phyloP scores from a whole-genome alignment of 2,797 vertebrate species.

The Cetoscarus ocellatus region DNA sequence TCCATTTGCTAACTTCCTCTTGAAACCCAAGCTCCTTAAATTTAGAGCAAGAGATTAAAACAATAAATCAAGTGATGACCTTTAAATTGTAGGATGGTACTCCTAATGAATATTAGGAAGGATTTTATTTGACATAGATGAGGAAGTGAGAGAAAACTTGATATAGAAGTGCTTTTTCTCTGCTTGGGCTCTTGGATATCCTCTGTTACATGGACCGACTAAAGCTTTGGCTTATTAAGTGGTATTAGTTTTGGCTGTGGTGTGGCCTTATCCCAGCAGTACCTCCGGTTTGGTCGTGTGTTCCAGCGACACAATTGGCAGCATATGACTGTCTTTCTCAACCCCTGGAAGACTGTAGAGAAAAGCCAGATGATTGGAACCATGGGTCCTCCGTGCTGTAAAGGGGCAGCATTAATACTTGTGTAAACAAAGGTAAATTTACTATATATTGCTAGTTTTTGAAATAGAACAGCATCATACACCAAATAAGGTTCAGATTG shows the following conservation, averaged over 20 bases:
- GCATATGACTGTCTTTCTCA: neutral
- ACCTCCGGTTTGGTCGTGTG: slow-evolving; percentile 33
- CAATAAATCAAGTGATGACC: slow-evolving; percentile 35
- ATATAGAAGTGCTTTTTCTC: slow-evolving; percentile 3
- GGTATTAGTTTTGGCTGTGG: slow-evolving; percentile 52
- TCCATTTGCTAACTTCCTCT: slow-evolving; percentile 31
- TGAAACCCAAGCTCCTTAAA: slow-evolving; percentile 5
- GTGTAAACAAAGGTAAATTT: neutral
- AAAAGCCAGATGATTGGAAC: slow-evolving; percentile 17
- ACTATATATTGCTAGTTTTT: neutral
- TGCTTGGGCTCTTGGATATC: too few species aligned
- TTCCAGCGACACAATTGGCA: slow-evolving; percentile 47
- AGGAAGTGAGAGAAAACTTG: slow-evolving; percentile 24
- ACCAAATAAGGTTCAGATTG: neutral
- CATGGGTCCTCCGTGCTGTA: neutral
- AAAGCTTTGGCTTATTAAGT: slow-evolving; percentile 50
- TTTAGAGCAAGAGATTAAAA: slow-evolving; percentile 28
- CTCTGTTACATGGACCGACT: slow-evolving; percentile 36
- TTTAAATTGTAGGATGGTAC: neutral
- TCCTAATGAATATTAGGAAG: slow-evolving; percentile 8
- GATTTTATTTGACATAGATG: slow-evolving; percentile 16
- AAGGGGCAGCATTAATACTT: neutral
- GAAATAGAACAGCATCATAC: neutral
- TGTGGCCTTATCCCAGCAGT: slow-evolving; percentile 36
- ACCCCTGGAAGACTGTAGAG: slow-evolving; percentile 16